Base-by-base conservation (phyloP, 1,140 invertebrate genomes). In the Carposina sasakii region DNA sequence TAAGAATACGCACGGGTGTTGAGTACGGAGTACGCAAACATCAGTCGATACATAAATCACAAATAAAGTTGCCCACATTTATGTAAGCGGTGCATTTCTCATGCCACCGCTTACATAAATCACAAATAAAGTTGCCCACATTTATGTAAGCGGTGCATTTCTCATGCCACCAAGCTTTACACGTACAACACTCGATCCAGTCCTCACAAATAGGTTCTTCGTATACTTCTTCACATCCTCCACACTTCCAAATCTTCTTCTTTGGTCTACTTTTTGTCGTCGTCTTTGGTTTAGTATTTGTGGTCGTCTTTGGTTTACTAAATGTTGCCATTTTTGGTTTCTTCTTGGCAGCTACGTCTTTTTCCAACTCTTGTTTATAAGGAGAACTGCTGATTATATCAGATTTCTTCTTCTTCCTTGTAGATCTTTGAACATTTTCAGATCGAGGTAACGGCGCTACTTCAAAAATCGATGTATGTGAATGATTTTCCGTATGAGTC, bases 161-260 rank as follows among this genome's bases (percentile, higher is more conserved):
- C 16, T 37, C 34, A 20, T 37, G 15, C 34, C 34, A 37, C 34
- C 34, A 17, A 3, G 17, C 16, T 20, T 17, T 17, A 19, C 34
- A 37, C 5, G 2, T 5, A 37, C 5, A 37, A n/a, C 34, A 37
- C n/a, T 37, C 34, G 20, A 37, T 37, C 34, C 34, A 37, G 17
- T 37, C 34, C 20, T 37, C 19, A 3, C 4, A 15, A 19, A 37
- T 37, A 37, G 34, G 34, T 19, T 37, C 34, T 6, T 16, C 8
- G n/a, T 37, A 37, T 37, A 37, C 8, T 37, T 37, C 34, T 8
- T 19, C 4, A 19, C 34, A 37, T 5, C 19, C 34, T 3, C 3
- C 15, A 37, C 34, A 37, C 20, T 17, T 37, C 34, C 34, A 37
- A 28, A 28, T 28, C 17, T 37, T 37, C 16, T 37, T 37, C n/a